Evolutionary conservation across 1,140 invertebrate genomes (phyloP).

Genomic region (Bombus superbus): DNA sequence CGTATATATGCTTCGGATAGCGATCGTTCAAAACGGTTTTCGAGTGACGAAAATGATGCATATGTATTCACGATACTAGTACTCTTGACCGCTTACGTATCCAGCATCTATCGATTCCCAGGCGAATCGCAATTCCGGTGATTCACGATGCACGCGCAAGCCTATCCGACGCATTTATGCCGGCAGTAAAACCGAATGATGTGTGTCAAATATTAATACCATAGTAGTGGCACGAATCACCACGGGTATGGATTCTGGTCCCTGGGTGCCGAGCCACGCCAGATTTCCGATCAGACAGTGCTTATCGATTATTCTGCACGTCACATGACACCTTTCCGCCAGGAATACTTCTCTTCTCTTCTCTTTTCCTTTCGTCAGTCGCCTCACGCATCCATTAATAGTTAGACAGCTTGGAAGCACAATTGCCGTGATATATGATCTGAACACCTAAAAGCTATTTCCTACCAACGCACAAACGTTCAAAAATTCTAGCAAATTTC

Average conservation of each 20-base stretch:
- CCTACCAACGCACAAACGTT: not conserved
- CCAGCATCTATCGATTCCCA: conserved; percentile 65
- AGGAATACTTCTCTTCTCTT: conserved; percentile 3
- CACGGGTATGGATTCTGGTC: conserved; percentile 4
- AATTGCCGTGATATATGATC: not conserved
- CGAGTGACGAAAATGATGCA: conserved; percentile 66
- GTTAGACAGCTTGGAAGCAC: not conserved
- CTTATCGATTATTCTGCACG: conserved; percentile 40
- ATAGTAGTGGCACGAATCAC: conserved; percentile 48
- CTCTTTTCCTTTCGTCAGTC: not conserved
- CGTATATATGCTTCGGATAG: conserved; percentile 10
- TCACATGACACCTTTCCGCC: conserved; percentile 26
- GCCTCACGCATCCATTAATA: conserved; percentile 10
- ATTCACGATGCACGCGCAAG: conserved; percentile 66
- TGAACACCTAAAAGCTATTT: not conserved
- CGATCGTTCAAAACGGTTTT: conserved; percentile 40
- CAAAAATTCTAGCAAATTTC: too few species aligned
- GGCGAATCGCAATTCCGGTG: conserved; percentile 72
- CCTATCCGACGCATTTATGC: conserved; percentile 69
- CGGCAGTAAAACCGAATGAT: conserved; percentile 72
- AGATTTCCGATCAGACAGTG: conserved; percentile 54
- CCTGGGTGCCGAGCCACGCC: conserved; percentile 24
- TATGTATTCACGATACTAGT: conserved; percentile 33
- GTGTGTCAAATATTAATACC: conserved; percentile 72
- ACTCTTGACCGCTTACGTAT: conserved; percentile 28